These are phyloP conservation scores for Melieria omissa DNA, from an alignment of 2,888 invertebrate species.

Conservation along the genomic window DNA sequence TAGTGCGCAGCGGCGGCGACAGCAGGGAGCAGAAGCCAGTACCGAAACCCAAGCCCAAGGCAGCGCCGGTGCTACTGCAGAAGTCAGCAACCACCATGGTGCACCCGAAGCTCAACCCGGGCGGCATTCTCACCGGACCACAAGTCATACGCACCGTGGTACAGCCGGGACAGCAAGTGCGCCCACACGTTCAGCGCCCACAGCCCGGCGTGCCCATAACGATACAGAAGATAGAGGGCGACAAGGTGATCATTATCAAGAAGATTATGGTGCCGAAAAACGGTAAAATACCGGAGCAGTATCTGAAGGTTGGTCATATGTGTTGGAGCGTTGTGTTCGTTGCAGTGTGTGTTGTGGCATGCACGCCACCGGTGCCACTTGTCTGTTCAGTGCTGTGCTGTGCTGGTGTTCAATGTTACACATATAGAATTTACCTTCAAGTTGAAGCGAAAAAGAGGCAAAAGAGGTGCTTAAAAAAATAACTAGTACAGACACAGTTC, in stretches of 20 bases:
- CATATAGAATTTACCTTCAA: background rate
- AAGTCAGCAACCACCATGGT: constrained; percentile 48
- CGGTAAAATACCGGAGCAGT: constrained; percentile 65
- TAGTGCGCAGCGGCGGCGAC: constrained; percentile 61
- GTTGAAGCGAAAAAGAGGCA: background rate
- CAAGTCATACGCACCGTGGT: constrained; percentile 48
- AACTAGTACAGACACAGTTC: too few relatives aligned
- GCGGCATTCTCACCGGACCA: constrained; percentile 61
- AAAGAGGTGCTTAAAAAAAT: background rate
- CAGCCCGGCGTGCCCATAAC: constrained; percentile 63
- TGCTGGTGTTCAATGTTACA: constrained; percentile 8
- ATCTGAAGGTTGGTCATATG: constrained; percentile 62
- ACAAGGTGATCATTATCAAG: constrained; percentile 67
- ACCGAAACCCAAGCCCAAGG: constrained; percentile 56
- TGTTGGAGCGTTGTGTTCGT: constrained; percentile 38
- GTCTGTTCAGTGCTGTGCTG: constrained; percentile 3
- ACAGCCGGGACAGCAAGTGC: constrained; percentile 31
- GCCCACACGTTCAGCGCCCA: constrained; percentile 53
- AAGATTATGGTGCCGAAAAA: constrained; percentile 66
- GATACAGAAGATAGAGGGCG: constrained; percentile 66
- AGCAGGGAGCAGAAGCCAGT: constrained; percentile 57
- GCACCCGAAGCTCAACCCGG: constrained; percentile 53
- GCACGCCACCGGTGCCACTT: constrained; percentile 20
- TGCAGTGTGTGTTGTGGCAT: constrained; percentile 31
- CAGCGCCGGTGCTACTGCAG: constrained; percentile 52